Base-by-base conservation (phyloP, 2,113 vertebrate genomes). In the Notechis scutatus region DNA sequence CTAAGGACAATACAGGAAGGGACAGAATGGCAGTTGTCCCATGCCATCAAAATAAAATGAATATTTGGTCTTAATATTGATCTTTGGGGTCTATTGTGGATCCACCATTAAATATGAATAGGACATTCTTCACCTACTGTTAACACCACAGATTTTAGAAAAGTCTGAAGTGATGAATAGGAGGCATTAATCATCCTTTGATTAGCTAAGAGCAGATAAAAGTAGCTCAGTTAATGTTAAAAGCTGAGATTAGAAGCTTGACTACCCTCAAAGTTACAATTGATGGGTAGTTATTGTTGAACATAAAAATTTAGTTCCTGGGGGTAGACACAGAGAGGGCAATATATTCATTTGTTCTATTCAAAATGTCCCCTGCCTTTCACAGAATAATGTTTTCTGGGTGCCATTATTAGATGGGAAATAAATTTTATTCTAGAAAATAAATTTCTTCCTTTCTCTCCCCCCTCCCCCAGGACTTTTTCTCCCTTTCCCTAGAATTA, bases 391-490 rank as follows among this genome's bases (percentile, higher is more conserved):
- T 96, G 96, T 97, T 96, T 96, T 95, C 96, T 96, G 96, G 92
- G 94, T 94, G 93, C 91, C 95, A 85, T 95, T 96, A 94, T 93
- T 95, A 97, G 91, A 94, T 96, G 90, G 91, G 95, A 97, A 97
- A 96, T 93, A 95, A 91, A 95, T 97, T 97, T 97, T 96, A 93
- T 95, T 96, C 95, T 92, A 95, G 88, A 93, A 97, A 97, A 96
- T 92, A 86, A 89, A 81, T 87, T 94, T 42, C 61, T 5, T 42
- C 34, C 34, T 81, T 81, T 81, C 74, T 81, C n/a, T 34, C n/a
- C 14, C 56, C 6, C 6, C 1, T 14, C 55, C 64, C 26, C 26
- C 24, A 26, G 59, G 26, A 9, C 11, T 10, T 39, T 47, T 15
- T 50, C 50, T 3, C 93, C 92, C 94, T 97, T 94, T 55, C 86